Evolutionary conservation across 1,140 invertebrate genomes (phyloP), one percentile per base, ranked within the genome.

Genomic region (Andricus grossulariae): DNA sequence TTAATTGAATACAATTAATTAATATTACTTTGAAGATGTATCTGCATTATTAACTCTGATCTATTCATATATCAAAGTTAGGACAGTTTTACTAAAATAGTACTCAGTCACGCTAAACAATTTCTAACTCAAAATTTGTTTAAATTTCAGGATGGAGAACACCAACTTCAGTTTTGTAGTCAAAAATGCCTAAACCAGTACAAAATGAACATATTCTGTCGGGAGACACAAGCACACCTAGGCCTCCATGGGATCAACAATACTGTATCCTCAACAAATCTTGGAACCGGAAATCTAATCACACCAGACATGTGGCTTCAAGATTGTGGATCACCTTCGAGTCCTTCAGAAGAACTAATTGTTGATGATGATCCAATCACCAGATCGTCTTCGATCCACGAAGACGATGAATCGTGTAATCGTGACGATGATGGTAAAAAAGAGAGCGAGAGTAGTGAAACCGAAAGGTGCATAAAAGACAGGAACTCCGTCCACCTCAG

Each of bases 121-220:
- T 11, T 11, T 45, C 51, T 19, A 11, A 54, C 12, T 51, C 2
- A 16, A 54, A 32, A 71, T 50, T 39, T 3, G 70, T 71, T 54
- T 66, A 32, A 25, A 55, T 78, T 92, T 55, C 91, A 95, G 93
- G 95, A 96, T 83, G 95, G 95, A 18, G 94, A 95, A 74, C 94
- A 95, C 74, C 95, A 96, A 81, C 91, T 96, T 15, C 95, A 96
- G 88, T 96, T 96, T 89, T 96, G 93, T 88, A 96, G 96, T 75
- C 96, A 97, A 88, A 98, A 98, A 92, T 98, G 97, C 87, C 92
- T 98, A 60, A 98, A 98, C 88, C 97, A 98, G 89, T 98, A 98
- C 92, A 98, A 98, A 92, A 98, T 98, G 97, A 96, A 97, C 87
- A 97, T 98, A 80, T 98, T 98, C 89, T 98, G 97, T 91, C 94